These are phyloP conservation scores for Darevskia mixta DNA, from an alignment of 2,797 vertebrate genomes.

Conservation along the genomic window DNA sequence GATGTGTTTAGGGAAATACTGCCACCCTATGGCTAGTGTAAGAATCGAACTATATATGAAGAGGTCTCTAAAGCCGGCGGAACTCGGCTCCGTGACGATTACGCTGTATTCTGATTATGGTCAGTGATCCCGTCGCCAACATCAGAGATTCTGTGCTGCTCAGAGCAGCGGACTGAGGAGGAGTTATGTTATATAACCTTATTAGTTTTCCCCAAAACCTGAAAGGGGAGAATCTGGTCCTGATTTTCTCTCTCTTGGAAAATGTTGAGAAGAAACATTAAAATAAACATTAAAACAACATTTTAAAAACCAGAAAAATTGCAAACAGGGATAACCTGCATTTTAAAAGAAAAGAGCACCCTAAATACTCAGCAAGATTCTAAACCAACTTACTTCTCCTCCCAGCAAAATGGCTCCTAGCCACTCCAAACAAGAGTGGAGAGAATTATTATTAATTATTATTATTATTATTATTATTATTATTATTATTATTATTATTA, in stretches of 20 bases:
- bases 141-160: neutral
- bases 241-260: neutral
- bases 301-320: neutral
- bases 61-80: neutral
- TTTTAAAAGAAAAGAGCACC: neutral
- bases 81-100: neutral
- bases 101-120: neutral
- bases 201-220: neutral
- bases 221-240: neutral
- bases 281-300: neutral
- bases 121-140: neutral
- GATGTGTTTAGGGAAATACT: neutral
- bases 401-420: neutral
- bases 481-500: no score
- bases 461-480: no score
- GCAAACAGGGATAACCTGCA: neutral
- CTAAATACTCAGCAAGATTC: neutral
- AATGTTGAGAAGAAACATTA: neutral
- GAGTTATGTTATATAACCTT: neutral
- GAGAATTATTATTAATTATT: no score
- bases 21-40: rapidly evolving
- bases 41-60: neutral
- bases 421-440: neutral
- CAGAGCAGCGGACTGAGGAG: neutral
- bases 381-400: neutral